Evolutionary conservation across 2,113 vertebrate species (phyloP), one percentile per base, ranked within the genome.

Genomic region (Antennarius striatus): DNA sequence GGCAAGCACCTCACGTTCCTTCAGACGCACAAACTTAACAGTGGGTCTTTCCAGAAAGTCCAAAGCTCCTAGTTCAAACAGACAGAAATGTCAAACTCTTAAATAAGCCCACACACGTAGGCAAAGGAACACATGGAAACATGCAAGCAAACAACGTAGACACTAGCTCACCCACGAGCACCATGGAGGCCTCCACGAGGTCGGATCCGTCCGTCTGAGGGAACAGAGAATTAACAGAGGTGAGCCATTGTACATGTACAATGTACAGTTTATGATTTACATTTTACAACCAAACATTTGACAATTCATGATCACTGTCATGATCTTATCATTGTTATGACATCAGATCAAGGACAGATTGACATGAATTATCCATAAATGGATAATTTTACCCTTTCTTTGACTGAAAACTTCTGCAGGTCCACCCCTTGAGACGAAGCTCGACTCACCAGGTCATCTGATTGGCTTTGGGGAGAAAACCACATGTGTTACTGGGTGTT

Each of bases 11-110:
- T 28, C 68, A 0, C 95, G 91, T 4, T 94, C 91, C 75, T 92
- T 92, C 60, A 98, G 92, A 56, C 95, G 92, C 76, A 98, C 90
- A 3, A 98, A 96, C 45, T 85, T 95, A 70, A 96, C 68, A 0
- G 90, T 88, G 0, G 93, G 92, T 58, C 22, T 91, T 68, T 95
- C 89, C 51, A 94, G 80, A 47, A 92, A 92, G 64, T 92, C 89
- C 74, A 93, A 75, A 22, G 89, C 77, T 70, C 92, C 93, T 94
- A 65, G 22, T n/a, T 56, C 3, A 68, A 52, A 78, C 13, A 63
- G 5, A 52, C 8, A 14, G 1, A 52, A 10, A 11, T 8, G 32
- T 36, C 32, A 36, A 29, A 7, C 39, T 39, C 16, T 14, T 43
- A 11, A 28, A 60, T 8, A 42, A 7, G 22, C 22, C 22, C 6